Conservation (phyloP, 2,888 invertebrate species). For the Amorpha juglandis region DNA sequence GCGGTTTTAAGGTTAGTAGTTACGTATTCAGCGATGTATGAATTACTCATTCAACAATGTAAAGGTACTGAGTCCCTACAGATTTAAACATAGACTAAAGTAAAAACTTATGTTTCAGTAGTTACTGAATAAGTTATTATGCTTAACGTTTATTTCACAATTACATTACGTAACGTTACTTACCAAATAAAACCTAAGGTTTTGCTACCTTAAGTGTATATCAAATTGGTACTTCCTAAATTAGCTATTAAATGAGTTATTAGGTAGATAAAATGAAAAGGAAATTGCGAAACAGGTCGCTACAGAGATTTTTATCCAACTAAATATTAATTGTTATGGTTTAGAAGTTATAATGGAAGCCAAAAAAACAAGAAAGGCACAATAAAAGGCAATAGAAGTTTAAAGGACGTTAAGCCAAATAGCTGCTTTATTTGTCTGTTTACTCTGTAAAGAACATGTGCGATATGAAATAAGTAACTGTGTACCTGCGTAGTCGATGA, state of each 20-base stretch:
- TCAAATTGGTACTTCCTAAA: too few relatives aligned
- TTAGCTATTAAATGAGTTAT: too few relatives aligned
- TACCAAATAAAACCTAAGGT: too few relatives aligned
- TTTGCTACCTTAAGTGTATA: too few relatives aligned
- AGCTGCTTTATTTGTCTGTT: conserved; percentile 7
- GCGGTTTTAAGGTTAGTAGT: conserved; percentile 43
- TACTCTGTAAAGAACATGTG: conserved; percentile 16
- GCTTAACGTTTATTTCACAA: too few relatives aligned
- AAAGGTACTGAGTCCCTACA: neutral
- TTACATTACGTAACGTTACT: too few relatives aligned
- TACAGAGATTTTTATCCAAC: too few relatives aligned
- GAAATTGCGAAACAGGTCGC: too few relatives aligned
- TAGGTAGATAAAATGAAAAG: too few relatives aligned
- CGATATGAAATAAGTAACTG: conserved; percentile 12
- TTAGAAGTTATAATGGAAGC: too few relatives aligned
- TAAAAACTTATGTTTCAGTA: neutral
- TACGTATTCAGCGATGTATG: conserved; percentile 43
- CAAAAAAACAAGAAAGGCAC: neutral
- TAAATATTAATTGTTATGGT: too few relatives aligned
- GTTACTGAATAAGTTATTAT: neutral
- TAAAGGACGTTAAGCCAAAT: neutral
- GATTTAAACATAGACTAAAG: neutral
- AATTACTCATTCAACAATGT: conserved; percentile 14
- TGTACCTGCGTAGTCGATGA: conserved; percentile 10
- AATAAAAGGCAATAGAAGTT: neutral